Percentiles rank a stretch among this genome's conserved stretches.
These are phyloP conservation scores for Nothocercus nigrocapillus DNA, from an alignment of 2,113 vertebrate species.

Conservation along the genomic window DNA sequence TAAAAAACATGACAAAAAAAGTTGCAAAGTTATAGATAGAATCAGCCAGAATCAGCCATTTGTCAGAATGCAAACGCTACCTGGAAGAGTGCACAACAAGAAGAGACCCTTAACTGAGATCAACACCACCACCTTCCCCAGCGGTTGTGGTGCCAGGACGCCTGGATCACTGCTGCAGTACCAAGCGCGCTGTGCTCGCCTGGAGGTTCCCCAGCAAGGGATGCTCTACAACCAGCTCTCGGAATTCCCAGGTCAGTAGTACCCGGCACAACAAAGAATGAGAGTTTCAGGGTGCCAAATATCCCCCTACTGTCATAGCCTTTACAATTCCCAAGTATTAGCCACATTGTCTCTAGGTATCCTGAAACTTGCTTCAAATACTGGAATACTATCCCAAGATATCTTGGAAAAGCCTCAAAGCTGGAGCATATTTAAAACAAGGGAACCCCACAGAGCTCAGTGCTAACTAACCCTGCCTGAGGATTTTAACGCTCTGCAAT, in stretches of 20 bases:
- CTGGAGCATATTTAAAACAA: background rate
- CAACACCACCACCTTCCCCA: background rate
- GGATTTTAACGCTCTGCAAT: background rate
- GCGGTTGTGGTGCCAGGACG: no score
- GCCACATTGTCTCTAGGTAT: background rate
- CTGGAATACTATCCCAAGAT: background rate
- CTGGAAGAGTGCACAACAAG: background rate
- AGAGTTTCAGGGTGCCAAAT: background rate
- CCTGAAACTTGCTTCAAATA: background rate
- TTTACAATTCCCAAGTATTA: background rate
- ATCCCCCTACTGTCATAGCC: background rate
- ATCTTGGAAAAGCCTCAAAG: background rate
- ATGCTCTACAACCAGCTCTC: background rate
- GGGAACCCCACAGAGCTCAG: rapidly evolving
- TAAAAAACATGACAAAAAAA: background rate
- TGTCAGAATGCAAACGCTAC: background rate
- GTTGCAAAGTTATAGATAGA: background rate
- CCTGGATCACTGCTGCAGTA: background rate
- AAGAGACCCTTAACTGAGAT: background rate
- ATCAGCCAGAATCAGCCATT: background rate
- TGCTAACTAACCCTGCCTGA: background rate
- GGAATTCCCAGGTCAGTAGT: background rate
- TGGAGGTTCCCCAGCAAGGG: background rate
- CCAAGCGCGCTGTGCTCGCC: no score
- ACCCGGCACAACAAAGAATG: background rate